phyloP scores from a whole-genome alignment of 1,140 invertebrate genomes.

The Gryon sp. region DNA sequence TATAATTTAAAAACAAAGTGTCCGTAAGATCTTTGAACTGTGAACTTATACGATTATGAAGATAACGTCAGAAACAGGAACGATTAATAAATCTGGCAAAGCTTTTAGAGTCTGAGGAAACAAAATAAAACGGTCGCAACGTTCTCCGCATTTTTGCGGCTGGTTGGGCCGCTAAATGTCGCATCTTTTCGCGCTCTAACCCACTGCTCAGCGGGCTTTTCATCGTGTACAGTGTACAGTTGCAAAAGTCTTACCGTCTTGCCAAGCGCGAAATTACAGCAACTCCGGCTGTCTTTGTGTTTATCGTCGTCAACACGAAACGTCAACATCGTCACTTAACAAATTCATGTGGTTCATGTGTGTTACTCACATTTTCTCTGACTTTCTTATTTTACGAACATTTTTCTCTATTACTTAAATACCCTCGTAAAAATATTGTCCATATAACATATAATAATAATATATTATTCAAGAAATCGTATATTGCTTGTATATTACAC shows the following conservation, averaged over 20 bases:
- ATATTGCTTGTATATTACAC: no score
- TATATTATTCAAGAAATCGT: no score
- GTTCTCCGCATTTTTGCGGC: slow-evolving; percentile 50
- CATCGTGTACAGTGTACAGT: slow-evolving; percentile 32
- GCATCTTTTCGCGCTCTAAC: slow-evolving; percentile 24
- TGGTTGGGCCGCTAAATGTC: slow-evolving; percentile 34
- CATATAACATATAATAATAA: no score
- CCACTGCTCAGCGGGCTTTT: slow-evolving; percentile 20
- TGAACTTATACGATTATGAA: slow-evolving; percentile 37
- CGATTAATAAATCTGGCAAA: slow-evolving; percentile 54
- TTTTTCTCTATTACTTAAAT: no score
- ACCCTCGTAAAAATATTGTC: no score
- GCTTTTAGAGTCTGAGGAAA: slow-evolving; percentile 3
- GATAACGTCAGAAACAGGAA: slow-evolving; percentile 28
- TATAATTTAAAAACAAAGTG: slow-evolving; percentile 17
- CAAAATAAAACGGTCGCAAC: slow-evolving; percentile 28
- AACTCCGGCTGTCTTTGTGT: slow-evolving; percentile 33
- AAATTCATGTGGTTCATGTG: slow-evolving; percentile 22
- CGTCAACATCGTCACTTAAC: slow-evolving; percentile 22
- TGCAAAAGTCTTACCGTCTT: slow-evolving; percentile 47
- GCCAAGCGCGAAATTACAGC: slow-evolving; percentile 52
- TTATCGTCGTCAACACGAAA: slow-evolving; percentile 12
- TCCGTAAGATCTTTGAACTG: slow-evolving; percentile 19
- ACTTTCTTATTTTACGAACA: background rate
- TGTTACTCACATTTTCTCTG: background rate